phyloP scores from a whole-genome alignment of 2,888 invertebrate species.

The Microdon myrmicae region DNA sequence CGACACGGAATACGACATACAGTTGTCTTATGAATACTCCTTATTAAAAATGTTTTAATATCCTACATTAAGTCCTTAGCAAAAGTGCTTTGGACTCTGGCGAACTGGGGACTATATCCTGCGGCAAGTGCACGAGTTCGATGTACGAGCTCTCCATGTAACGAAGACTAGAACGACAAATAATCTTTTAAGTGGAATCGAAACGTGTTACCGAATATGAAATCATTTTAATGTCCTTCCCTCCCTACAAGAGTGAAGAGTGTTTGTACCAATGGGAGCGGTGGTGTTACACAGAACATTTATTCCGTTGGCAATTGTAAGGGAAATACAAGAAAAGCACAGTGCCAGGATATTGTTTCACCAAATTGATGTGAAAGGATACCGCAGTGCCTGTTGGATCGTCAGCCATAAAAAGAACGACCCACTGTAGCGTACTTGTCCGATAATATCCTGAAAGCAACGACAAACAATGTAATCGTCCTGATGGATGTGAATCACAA shows the following conservation, averaged over 20 bases:
- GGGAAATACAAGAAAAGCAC: conserved; percentile 20
- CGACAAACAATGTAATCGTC: conserved; percentile 32
- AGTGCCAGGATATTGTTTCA: conserved; percentile 20
- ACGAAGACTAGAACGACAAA: conserved; percentile 37
- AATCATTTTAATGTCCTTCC: conserved; percentile 49
- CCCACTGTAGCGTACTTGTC: conserved; percentile 2
- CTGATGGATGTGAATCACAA: conserved; percentile 13
- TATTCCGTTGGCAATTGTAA: conserved; percentile 4
- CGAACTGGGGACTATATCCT: conserved; percentile 17
- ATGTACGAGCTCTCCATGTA: neutral
- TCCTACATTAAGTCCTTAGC: conserved; percentile 40
- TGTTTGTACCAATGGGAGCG: conserved; percentile 11
- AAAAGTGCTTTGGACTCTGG: conserved; percentile 22
- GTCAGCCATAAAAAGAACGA: conserved; percentile 26
- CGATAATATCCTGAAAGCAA: conserved; percentile 45
- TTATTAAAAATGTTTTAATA: conserved; percentile 51
- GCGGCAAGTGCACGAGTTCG: no score
- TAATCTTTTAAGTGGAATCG: conserved; percentile 52
- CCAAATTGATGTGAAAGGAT: conserved; percentile 7
- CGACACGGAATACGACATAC: conserved; percentile 14
- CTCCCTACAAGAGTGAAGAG: no score
- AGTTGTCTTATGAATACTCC: conserved; percentile 31
- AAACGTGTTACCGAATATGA: conserved; percentile 51
- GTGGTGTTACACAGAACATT: no score
- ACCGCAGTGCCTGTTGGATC: conserved; percentile 14